Base-by-base conservation (phyloP, 2,888 invertebrate species). In the Steromphala cineraria region DNA sequence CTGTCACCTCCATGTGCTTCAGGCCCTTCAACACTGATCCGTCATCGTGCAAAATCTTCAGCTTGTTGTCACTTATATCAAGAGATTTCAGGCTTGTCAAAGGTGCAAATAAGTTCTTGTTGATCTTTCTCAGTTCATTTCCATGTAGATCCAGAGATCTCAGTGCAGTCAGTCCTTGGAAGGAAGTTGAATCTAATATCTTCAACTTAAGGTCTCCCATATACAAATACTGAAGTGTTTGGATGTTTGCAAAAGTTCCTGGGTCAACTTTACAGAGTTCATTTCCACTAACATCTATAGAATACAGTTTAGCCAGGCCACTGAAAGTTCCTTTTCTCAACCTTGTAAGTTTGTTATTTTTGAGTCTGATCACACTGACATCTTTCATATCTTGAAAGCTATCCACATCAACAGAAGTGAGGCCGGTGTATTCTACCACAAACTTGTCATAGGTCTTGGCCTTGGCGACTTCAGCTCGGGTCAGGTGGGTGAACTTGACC, bases 201-300 rank as follows among this genome's bases (percentile, higher is more conserved):
- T 86, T 83, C 10, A 89, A 75, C 67, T 83, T 84, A 55, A 87
- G 67, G 52, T 82, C 85, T 67, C 84, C 82, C 5, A 87, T 67
- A 28, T 81, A 56, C 7, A 79, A 53, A 36, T 62, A 24, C 19
- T 71, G 71, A 7, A 79, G 55, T 19, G 74, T 31, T 28, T 74
- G 53, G n/a, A 86, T 78, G 24, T 84, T 67, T 0, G 75, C 80
- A 21, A 87, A 85, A 46, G 82, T 75, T 17, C 75, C 81, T 36
- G 81, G 67, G 19, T 87, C 86, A 74, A 87, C 78, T 28, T 82
- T 56, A 55, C 84, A 84, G n/a, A 82, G 36, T 24, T 67, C 74
- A 79, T 87, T 87, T 3, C 84, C 87, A 36, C 83, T 85, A 13
- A 87, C 36, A 80, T 86, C 85, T 15, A 87, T 53, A 2, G 81